phyloP scores from a whole-genome alignment of 2,113 vertebrate species.

The Scytalopus superciliaris region DNA sequence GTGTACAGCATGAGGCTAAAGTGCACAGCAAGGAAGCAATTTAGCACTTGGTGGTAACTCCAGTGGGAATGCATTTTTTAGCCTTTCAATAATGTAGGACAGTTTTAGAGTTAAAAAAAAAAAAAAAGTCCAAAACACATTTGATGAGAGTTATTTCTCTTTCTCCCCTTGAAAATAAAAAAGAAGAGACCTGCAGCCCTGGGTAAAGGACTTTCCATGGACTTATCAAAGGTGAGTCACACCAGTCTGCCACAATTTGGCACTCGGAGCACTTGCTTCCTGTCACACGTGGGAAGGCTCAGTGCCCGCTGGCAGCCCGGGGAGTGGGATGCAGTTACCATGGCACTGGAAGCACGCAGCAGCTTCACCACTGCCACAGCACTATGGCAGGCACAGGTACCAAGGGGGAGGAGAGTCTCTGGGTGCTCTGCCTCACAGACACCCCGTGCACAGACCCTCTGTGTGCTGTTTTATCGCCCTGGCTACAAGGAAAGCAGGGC shows the following conservation, averaged over 20 bases:
- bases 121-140: neutral
- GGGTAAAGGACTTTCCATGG: neutral
- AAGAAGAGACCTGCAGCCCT: neutral
- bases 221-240: neutral
- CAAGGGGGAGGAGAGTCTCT: neutral
- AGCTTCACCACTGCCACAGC: neutral
- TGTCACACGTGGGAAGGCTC: neutral
- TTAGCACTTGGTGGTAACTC: neutral
- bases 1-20: neutral
- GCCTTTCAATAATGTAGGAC: neutral
- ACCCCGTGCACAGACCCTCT: neutral
- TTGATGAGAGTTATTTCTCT: neutral
- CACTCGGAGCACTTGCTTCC: neutral
- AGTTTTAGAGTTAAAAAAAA: neutral
- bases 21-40: neutral
- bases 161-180: neutral
- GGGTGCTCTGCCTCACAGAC: neutral
- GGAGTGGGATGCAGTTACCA: constrained; percentile 10
- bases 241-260: neutral
- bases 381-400: neutral
- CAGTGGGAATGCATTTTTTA: neutral
- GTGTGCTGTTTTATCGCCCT: neutral
- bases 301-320: neutral
- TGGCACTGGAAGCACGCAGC: neutral
- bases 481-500: neutral